Conservation (phyloP, 2,797 vertebrate species). For the Steatocranus sp. region DNA sequence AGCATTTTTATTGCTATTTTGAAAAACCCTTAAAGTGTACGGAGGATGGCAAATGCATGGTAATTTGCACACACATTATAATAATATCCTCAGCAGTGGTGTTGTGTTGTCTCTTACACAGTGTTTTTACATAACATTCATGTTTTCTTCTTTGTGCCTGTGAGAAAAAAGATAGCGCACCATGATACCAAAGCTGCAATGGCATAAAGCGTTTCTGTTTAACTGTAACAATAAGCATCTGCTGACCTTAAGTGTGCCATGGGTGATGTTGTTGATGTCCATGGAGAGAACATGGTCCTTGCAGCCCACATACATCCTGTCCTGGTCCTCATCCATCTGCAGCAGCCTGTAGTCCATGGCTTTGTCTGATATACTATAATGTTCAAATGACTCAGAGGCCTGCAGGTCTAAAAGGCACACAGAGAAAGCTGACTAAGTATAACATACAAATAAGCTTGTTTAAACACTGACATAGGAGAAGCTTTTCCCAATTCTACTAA, state of each 20-base stretch:
- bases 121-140: background rate
- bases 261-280: slow-evolving; percentile 97
- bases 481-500: background rate
- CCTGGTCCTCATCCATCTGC: slow-evolving; percentile 97
- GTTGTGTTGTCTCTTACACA: background rate
- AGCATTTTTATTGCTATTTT: slow-evolving; percentile 11
- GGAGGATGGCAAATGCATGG: slow-evolving; percentile 12
- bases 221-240: background rate
- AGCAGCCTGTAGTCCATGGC: slow-evolving; percentile 96
- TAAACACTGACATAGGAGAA: background rate
- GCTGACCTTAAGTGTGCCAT: slow-evolving; percentile 86
- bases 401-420: slow-evolving; percentile 79
- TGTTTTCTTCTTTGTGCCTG: background rate
- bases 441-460: background rate
- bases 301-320: slow-evolving; percentile 94
- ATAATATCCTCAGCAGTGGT: background rate
- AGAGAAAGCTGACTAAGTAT: background rate
- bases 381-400: slow-evolving; percentile 84
- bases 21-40: slow-evolving; percentile 14
- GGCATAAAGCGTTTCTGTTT: background rate
- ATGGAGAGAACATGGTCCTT: slow-evolving; percentile 95
- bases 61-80: slow-evolving; percentile 38
- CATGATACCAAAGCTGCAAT: background rate
- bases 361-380: slow-evolving; percentile 85
- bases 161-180: background rate